Base-by-base conservation (phyloP, 2,888 invertebrate species). In the Allacma fusca region DNA sequence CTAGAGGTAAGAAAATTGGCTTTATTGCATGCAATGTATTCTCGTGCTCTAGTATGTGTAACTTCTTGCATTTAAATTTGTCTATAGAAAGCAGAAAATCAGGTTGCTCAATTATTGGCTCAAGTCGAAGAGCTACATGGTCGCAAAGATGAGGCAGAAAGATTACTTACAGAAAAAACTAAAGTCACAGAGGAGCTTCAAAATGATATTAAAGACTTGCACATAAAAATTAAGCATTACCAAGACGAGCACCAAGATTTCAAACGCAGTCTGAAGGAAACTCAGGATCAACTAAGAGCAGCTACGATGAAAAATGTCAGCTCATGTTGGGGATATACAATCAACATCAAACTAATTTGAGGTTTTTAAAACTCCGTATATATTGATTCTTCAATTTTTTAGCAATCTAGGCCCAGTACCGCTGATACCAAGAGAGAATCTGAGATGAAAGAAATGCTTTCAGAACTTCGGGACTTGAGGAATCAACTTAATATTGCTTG, bases 201-300 rank as follows among this genome's bases (percentile, higher is more conserved):
- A 78, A 75, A 72, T 19, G 80, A 82, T 68, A 76, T 82, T 0
- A 79, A 77, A 62, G 78, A 79, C 44, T 59, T 83, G 13, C 78
- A 80, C 16, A 43, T 70, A 21, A 79, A 77, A 74, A 75, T 80
- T 16, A 77, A 79, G 29, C 75, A 77, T 7, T 81, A 78, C 44
- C 80, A 80, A 68, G 69, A 78, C 21, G 83, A 83, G 40, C 81
- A 82, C 71, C 80, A 81, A 28, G 80, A 82, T 43, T 82, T 81
- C 59, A 80, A 80, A 72, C 76, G 73, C 64, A 76, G 78, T 1
- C 65, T 83, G 40, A 71, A 80, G 28, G 83, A 82, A 72, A 81
- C 83, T 0, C 83, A 83, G 65, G 80, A 81, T 28, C 80, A 78
- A 26, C 72, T 83, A 4, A 44, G 80, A 57, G 77, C 79, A 59